Percentiles rank a stretch among this genome's conserved stretches.
Conservation (phyloP, 2,888 invertebrate genomes). For the Caenorhabditis drosophilae region DNA sequence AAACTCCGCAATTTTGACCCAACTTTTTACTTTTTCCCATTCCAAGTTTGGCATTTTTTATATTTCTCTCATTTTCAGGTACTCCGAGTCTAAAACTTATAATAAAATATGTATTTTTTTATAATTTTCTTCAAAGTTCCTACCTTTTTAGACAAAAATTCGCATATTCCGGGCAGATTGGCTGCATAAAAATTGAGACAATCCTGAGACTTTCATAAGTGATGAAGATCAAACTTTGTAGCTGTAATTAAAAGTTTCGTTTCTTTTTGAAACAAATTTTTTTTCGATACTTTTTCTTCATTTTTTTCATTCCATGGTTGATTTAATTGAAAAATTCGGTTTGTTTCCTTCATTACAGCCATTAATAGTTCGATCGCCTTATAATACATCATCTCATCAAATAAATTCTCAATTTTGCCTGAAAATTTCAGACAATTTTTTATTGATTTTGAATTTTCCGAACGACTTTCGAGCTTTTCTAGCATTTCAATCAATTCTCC, state of each 20-base stretch:
- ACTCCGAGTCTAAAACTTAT: constrained; percentile 48
- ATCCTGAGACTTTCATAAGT: constrained; percentile 85
- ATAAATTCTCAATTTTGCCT: constrained; percentile 24
- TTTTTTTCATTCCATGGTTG: constrained; percentile 88
- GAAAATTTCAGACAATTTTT: neutral
- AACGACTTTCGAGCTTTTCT: constrained; percentile 4
- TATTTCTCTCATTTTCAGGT: constrained; percentile 20
- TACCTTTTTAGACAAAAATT: constrained; percentile 75
- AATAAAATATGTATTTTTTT: neutral
- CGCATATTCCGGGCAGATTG: constrained; percentile 82
- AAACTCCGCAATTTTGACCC: constrained; percentile 26
- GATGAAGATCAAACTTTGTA: constrained; percentile 77
- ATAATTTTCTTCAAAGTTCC: neutral
- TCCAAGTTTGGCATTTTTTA: constrained; percentile 43
- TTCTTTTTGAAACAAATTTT: constrained; percentile 3
- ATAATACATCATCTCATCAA: constrained; percentile 59
- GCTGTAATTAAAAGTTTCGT: constrained; percentile 1
- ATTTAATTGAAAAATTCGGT: constrained; percentile 83
- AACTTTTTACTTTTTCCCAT: constrained; percentile 17
- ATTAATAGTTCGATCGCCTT: constrained; percentile 80
- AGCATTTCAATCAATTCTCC: constrained; percentile 18
- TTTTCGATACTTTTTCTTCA: constrained; percentile 73
- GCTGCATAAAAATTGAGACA: constrained; percentile 81
- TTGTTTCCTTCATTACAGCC: constrained; percentile 79
- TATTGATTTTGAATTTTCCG: neutral